Evolutionary conservation across 1,140 invertebrate species (phyloP).

Genomic region (Tetraneura akinire): DNA sequence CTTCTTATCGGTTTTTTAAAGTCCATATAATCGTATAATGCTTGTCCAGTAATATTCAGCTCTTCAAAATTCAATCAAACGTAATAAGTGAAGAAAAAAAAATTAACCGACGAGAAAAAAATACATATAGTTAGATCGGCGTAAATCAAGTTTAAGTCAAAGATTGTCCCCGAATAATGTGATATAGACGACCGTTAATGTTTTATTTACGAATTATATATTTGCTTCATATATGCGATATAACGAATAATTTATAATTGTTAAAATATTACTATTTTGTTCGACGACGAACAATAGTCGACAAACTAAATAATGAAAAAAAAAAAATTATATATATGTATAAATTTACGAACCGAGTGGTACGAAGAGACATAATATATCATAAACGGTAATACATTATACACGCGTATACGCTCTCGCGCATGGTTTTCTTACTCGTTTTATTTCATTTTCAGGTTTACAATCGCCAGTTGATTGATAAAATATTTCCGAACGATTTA

Average conservation of each 20-base stretch:
- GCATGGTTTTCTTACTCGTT: background rate
- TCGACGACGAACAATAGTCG: background rate
- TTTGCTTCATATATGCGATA: background rate
- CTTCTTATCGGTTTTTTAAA: background rate
- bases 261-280: background rate
- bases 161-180: background rate
- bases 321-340: background rate
- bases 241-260: conserved; percentile 7
- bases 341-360: background rate
- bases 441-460: background rate
- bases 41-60: background rate
- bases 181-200: background rate
- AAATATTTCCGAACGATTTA: background rate
- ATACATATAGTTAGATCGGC: background rate
- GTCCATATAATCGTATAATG: background rate
- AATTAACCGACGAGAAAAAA: background rate
- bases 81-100: background rate
- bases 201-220: conserved; percentile 21
- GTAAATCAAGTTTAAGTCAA: background rate
- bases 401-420: no score
- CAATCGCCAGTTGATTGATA: background rate
- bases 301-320: background rate
- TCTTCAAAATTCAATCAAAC: conserved; percentile 4
- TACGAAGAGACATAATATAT: background rate
- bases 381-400: conserved; percentile 1